A percentile compares a stretch with the other conserved stretches of the same genome.
Conservation (phyloP, 2,797 vertebrate genomes). For the Erpetoichthys calabaricus region DNA sequence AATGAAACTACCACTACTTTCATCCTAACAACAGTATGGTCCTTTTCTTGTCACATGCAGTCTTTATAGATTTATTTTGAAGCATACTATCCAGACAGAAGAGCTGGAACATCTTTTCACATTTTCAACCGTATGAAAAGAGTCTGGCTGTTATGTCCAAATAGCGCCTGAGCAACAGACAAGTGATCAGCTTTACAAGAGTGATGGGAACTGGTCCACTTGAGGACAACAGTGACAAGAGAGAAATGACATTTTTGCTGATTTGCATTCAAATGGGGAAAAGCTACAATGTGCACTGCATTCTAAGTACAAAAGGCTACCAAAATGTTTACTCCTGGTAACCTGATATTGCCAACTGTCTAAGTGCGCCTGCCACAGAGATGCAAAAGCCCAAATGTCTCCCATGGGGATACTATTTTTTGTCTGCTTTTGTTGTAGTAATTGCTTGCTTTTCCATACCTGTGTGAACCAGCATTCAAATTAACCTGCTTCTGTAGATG, state of each 20-base stretch:
- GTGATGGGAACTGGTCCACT: not conserved
- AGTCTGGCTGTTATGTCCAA: too few relatives aligned
- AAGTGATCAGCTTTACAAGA: too few relatives aligned
- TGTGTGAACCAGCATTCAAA: constrained; percentile 32
- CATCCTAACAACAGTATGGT: too few relatives aligned
- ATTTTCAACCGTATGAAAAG: too few relatives aligned
- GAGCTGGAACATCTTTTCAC: too few relatives aligned
- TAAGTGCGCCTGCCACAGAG: not conserved
- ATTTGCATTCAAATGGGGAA: not conserved
- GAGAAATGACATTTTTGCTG: not conserved
- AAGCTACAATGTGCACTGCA: not conserved
- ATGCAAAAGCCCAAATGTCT: constrained; percentile 21
- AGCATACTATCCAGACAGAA: too few relatives aligned
- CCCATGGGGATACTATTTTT: constrained; percentile 20
- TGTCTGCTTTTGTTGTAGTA: constrained; percentile 29
- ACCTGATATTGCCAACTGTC: constrained; percentile 21
- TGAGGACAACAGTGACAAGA: not conserved
- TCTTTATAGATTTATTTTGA: too few relatives aligned
- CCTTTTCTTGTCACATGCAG: too few relatives aligned
- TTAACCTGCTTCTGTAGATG: constrained; percentile 16
- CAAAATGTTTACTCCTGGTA: constrained; percentile 19
- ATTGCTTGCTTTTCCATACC: constrained; percentile 27
- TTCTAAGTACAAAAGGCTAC: not conserved
- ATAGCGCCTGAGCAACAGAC: too few relatives aligned
- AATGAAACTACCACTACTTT: too few relatives aligned